Conservation (phyloP, 2,888 invertebrate genomes). For the Buathra laborator region DNA sequence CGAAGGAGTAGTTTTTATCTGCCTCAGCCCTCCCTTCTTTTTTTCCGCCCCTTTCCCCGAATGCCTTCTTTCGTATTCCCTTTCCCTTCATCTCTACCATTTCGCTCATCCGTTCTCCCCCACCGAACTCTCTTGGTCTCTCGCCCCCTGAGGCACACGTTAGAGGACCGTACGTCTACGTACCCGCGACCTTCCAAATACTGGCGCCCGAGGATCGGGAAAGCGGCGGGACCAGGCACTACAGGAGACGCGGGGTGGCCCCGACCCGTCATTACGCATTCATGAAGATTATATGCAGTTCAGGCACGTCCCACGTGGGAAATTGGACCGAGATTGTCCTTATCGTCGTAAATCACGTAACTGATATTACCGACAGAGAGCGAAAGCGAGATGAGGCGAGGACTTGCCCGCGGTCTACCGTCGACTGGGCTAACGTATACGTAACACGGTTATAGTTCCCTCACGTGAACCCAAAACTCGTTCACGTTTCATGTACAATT, state of each 20-base stretch:
- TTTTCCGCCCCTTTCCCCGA: slow-evolving; percentile 7
- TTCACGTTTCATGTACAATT: slow-evolving; percentile 12
- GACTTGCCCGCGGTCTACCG: slow-evolving; percentile 15
- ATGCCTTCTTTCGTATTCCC: slow-evolving; percentile 11
- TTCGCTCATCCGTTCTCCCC: slow-evolving; percentile 8
- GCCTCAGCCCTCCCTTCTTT: slow-evolving; percentile 42
- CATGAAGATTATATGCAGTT: slow-evolving; percentile 81
- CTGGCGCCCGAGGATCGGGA: slow-evolving; percentile 43
- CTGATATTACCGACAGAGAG: slow-evolving; percentile 72
- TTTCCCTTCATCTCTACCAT: slow-evolving; percentile 18
- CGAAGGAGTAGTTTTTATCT: slow-evolving; percentile 45
- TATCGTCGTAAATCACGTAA: slow-evolving; percentile 79
- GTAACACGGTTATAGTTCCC: slow-evolving; percentile 10
- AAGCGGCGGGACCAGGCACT: slow-evolving; percentile 43
- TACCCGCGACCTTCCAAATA: slow-evolving; percentile 59
- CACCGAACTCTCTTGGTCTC: slow-evolving; percentile 20
- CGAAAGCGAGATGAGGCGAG: background rate
- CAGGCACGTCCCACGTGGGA: slow-evolving; percentile 78
- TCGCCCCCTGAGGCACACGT: slow-evolving; percentile 39
- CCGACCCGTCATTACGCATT: slow-evolving; percentile 77
- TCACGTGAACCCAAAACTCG: background rate
- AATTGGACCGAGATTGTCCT: slow-evolving; percentile 80
- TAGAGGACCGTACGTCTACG: slow-evolving; percentile 19
- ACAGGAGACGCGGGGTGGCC: slow-evolving; percentile 49
- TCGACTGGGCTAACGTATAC: slow-evolving; percentile 5